Base-by-base conservation (phyloP, 2,797 vertebrate genomes). In the Pangasius djambal region DNA sequence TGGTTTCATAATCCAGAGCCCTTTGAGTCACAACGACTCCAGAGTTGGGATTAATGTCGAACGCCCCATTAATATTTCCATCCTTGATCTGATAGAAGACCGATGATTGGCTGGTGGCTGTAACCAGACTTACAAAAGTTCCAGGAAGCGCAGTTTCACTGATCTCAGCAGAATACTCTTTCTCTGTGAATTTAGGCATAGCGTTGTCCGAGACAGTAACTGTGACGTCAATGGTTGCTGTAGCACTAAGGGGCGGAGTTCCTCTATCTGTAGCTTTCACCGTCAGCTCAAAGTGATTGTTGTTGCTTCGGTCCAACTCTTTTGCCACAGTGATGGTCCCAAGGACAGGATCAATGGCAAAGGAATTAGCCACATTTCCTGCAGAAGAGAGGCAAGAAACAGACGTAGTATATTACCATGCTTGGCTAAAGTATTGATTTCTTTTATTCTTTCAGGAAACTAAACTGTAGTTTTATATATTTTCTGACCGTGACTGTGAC, bases 311-410 rank as follows among this genome's bases (percentile, higher is more conserved):
- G 94, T 99, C 98, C 67, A 99, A 96, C 91, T 98, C 98, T 95
- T 97, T 99, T 87, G 97, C 97, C 50, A 97, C 97, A 90, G 95
- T 96, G 91, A 99, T 96, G 67, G 94, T 97, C 44, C 99, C 99
- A 69, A 99, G 96, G 91, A 99, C 89, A 28, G 97, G 96, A 93
- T 99, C 97, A 3, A 99, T 97, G 88, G 94, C 94, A 92, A 99
- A 99, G 81, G 97, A 95, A 95, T 99, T 98, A 90, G 97, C 98
- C 94, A 97, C 94, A 92, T 99, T 99, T 92, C 99, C 99, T 99
- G 93, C n/a, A 87, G 89, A 83, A 88, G 34, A 85, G 6, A 91
- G 15, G 65, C 85, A 85, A 25, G 78, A 84, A 87, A 61, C 6
- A 86, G 87, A 84, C 28, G 18, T n/a, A 57, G 77, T 67, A 9